Conservation (phyloP, 2,797 vertebrate species). For the Xiphophorus birchmanni region DNA sequence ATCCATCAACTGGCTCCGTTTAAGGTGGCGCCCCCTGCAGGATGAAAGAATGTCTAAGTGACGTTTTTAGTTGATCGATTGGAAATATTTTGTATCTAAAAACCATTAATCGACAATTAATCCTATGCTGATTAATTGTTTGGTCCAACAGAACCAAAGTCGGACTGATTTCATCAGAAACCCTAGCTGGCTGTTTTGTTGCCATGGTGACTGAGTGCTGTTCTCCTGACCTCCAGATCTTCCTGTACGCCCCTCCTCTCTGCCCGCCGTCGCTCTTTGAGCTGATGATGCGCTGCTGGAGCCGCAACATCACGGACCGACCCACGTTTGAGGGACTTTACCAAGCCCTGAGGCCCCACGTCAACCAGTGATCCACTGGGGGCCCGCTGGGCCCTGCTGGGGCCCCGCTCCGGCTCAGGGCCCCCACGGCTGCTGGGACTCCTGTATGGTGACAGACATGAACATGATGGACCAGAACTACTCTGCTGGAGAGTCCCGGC, state of each 20-base stretch:
- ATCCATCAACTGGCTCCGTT: too few relatives aligned
- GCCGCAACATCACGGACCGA: constrained; percentile 83
- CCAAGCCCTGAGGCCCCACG: constrained; percentile 86
- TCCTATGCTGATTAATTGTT: too few relatives aligned
- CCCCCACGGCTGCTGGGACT: background rate
- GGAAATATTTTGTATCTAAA: too few relatives aligned
- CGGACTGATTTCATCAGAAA: background rate
- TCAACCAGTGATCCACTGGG: constrained; percentile 68
- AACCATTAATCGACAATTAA: too few relatives aligned
- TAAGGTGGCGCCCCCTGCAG: too few relatives aligned
- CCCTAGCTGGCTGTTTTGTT: too few relatives aligned
- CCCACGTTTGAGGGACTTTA: constrained; percentile 84
- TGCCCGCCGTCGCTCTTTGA: constrained; percentile 86
- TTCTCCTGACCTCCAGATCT: constrained; percentile 72
- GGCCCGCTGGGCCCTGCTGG: background rate
- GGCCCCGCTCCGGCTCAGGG: background rate
- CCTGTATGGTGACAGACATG: constrained; percentile 26
- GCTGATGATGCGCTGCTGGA: constrained; percentile 89
- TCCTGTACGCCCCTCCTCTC: constrained; percentile 83
- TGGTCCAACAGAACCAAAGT: background rate
- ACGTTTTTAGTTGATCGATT: too few relatives aligned
- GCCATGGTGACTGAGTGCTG: constrained; percentile 33
- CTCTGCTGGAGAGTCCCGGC: background rate
- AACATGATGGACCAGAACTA: constrained; percentile 8
- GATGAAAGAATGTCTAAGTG: too few relatives aligned